Percentiles rank a stretch among this genome's conserved stretches.
These are phyloP conservation scores for Sparidentex hasta DNA, from an alignment of 2,797 vertebrate genomes.

Conservation along the genomic window DNA sequence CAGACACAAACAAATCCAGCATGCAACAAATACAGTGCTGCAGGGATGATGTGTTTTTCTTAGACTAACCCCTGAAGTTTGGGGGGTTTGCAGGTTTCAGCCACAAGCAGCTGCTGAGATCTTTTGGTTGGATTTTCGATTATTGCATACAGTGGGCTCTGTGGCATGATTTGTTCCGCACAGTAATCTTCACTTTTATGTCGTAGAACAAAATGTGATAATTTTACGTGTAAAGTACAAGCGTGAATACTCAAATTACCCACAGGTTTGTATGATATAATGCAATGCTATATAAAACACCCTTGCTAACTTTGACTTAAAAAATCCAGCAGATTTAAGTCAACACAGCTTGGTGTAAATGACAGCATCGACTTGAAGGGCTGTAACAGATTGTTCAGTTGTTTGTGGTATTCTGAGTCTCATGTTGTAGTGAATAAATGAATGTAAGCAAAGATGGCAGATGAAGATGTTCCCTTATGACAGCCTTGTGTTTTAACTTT, in stretches of 20 bases:
- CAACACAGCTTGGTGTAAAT: not conserved
- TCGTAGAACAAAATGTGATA: too few species aligned
- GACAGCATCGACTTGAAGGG: not conserved
- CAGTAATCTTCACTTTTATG: too few species aligned
- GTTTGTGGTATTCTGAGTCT: too few species aligned
- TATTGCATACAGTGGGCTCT: too few species aligned
- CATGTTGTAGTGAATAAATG: not conserved
- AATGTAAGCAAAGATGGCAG: not conserved
- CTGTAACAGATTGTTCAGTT: not conserved
- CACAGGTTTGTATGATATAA: not conserved
- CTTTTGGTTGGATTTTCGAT: too few species aligned
- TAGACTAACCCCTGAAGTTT: too few species aligned
- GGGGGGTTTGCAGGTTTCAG: too few species aligned
- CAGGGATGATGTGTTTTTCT: too few species aligned
- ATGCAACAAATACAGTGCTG: too few species aligned
- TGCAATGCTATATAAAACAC: not conserved
- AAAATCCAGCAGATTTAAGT: not conserved
- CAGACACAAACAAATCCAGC: too few species aligned
- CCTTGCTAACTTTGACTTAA: not conserved
- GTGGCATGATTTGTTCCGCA: too few species aligned
- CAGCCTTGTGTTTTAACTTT: not conserved
- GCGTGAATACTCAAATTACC: not conserved
- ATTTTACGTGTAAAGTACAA: not conserved
- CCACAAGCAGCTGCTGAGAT: too few species aligned
- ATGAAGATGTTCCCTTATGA: constrained; percentile 1